Evolutionary conservation across 2,888 invertebrate species (phyloP).

Genomic region (Syrphus vitripennis): DNA sequence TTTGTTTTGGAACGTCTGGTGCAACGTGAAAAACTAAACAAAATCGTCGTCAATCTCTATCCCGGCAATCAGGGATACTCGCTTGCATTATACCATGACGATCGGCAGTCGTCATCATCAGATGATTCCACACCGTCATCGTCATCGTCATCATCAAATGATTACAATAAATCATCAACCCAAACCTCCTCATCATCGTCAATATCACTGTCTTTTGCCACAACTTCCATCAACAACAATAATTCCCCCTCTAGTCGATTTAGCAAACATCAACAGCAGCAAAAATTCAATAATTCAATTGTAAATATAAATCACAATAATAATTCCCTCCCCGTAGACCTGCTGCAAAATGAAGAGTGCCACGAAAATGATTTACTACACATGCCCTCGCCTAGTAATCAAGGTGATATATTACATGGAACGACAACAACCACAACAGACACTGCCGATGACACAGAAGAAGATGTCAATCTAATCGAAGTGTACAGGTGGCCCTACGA

Average conservation of each 20-base stretch:
- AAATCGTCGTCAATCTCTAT: constrained; percentile 94
- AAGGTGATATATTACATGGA: constrained; percentile 47
- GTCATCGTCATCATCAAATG: constrained; percentile 44
- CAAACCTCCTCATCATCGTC: constrained; percentile 53
- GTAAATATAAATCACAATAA: constrained; percentile 66
- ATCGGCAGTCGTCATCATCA: constrained; percentile 76
- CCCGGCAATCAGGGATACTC: constrained; percentile 96
- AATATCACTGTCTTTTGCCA: constrained; percentile 23
- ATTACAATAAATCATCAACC: constrained; percentile 47
- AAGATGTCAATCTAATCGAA: constrained; percentile 87
- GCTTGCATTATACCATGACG: constrained; percentile 79
- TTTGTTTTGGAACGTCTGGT: constrained; percentile 92
- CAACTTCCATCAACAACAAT: constrained; percentile 47
- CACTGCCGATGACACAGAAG: constrained; percentile 62
- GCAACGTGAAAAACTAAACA: constrained; percentile 92
- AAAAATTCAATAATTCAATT: constrained; percentile 60
- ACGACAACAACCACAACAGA: constrained; percentile 22
- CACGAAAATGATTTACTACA: constrained; percentile 61
- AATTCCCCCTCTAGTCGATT: constrained; percentile 67
- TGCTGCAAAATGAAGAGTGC: constrained; percentile 68
- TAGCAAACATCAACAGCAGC: constrained; percentile 59
- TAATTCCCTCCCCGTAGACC: constrained; percentile 60
- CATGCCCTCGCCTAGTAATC: constrained; percentile 34
- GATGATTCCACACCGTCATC: constrained; percentile 38
- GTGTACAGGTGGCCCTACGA: constrained; percentile 93